phyloP scores from a whole-genome alignment of 30 jellyfish, hydroid and myxozoan genomes.

The Clytia hemisphaerica region DNA sequence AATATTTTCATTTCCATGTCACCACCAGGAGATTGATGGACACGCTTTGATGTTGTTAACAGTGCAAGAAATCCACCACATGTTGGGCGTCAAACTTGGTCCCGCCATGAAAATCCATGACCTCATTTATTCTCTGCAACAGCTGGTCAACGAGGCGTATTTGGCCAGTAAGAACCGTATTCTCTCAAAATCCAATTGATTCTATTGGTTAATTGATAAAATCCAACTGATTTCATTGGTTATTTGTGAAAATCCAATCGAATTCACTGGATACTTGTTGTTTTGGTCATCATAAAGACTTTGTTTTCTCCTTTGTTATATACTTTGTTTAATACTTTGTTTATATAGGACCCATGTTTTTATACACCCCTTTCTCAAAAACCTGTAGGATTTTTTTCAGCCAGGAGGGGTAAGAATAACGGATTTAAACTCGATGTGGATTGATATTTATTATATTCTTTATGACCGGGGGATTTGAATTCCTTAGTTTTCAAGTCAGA shows the following conservation, averaged over 20 bases:
- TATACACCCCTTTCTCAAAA: too few species aligned
- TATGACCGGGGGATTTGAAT: too few species aligned
- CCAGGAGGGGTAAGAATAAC: too few species aligned
- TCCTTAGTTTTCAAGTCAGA: too few species aligned
- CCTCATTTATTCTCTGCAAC: conserved; percentile 63
- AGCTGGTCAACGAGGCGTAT: conserved; percentile 43
- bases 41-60: conserved; percentile 86
- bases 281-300: too few species aligned
- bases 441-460: too few species aligned
- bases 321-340: too few species aligned
- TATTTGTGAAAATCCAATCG: background rate
- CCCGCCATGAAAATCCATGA: conserved; percentile 77
- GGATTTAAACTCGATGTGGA: too few species aligned
- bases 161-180: conserved; percentile 18
- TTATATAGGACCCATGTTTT: too few species aligned
- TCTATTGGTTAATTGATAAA: background rate
- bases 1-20: too few species aligned
- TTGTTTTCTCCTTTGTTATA: too few species aligned
- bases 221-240: background rate
- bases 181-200: background rate
- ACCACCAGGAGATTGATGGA: conserved; percentile 97
- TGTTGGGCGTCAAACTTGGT: conserved; percentile 67
- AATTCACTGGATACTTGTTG: background rate
- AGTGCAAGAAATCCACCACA: conserved; percentile 78
- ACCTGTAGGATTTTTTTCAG: too few species aligned